A percentile compares a stretch with the other conserved stretches of the same genome.
Evolutionary conservation across 2,113 vertebrate genomes (phyloP).

Genomic region (Scomber japonicus): DNA sequence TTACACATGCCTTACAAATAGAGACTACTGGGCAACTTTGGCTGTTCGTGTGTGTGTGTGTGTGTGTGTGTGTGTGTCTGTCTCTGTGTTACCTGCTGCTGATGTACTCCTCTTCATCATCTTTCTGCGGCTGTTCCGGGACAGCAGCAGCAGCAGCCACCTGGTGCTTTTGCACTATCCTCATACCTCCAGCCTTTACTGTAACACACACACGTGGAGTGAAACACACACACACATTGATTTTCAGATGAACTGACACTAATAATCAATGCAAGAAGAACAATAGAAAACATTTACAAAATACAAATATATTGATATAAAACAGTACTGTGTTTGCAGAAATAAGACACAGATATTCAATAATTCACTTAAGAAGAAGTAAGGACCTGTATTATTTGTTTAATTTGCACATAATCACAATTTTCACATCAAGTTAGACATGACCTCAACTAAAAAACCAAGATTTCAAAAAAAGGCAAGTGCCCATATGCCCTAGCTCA

Average conservation of each 20-base stretch:
- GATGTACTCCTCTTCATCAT: slow-evolving; percentile 93
- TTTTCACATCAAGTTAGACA: background rate
- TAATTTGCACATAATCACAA: no score
- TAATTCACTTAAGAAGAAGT: background rate
- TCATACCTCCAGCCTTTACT: slow-evolving; percentile 98
- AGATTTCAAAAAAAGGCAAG: background rate
- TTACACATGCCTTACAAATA: background rate
- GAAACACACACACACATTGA: background rate
- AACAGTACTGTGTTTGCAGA: background rate
- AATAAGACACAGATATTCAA: no score
- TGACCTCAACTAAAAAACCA: background rate
- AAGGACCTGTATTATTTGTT: background rate
- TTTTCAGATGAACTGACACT: background rate
- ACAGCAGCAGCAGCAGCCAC: slow-evolving; percentile 51
- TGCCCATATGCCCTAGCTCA: background rate
- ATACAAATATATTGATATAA: background rate
- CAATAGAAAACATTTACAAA: background rate
- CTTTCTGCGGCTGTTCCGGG: slow-evolving; percentile 90
- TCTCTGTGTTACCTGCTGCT: slow-evolving; percentile 87
- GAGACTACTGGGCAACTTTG: background rate
- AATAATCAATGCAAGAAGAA: background rate
- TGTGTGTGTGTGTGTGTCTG: background rate
- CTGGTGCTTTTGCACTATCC: slow-evolving; percentile 98
- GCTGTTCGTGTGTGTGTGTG: background rate
- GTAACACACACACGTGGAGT: slow-evolving; percentile 58